Evolutionary conservation across 2,888 invertebrate species (phyloP).

Genomic region (Slavum lentiscoides): DNA sequence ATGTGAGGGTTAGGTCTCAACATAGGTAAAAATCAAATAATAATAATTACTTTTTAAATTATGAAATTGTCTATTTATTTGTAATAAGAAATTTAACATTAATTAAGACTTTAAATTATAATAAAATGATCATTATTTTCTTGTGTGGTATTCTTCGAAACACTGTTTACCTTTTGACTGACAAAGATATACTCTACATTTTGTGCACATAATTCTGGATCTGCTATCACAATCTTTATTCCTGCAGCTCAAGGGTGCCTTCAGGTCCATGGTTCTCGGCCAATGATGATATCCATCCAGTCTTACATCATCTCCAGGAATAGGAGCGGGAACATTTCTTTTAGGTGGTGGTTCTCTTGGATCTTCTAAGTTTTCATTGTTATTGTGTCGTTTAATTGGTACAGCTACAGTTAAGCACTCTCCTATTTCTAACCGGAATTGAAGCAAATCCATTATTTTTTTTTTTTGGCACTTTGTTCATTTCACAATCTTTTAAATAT

Average conservation of each 20-base stretch:
- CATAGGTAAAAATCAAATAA: no score
- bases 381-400: background rate
- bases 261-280: background rate
- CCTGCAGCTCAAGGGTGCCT: constrained; percentile 1
- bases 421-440: constrained; percentile 21
- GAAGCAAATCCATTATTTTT: constrained; percentile 30
- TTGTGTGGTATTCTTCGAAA: no score
- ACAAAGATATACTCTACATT: constrained; percentile 14
- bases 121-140: no score
- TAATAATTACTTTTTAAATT: no score
- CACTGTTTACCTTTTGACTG: no score
- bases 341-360: background rate
- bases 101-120: no score
- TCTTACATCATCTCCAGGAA: constrained; percentile 22
- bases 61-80: no score
- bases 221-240: constrained; percentile 14
- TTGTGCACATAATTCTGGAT: background rate
- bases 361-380: background rate
- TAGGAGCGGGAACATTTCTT: background rate
- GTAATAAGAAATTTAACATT: no score
- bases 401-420: background rate
- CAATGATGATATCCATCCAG: constrained; percentile 30
- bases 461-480: constrained; percentile 16
- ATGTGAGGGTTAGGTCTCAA: no score
- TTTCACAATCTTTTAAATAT: constrained; percentile 24